phyloP scores from a whole-genome alignment of 2,113 vertebrate genomes.

The Megaptera novaeangliae region DNA sequence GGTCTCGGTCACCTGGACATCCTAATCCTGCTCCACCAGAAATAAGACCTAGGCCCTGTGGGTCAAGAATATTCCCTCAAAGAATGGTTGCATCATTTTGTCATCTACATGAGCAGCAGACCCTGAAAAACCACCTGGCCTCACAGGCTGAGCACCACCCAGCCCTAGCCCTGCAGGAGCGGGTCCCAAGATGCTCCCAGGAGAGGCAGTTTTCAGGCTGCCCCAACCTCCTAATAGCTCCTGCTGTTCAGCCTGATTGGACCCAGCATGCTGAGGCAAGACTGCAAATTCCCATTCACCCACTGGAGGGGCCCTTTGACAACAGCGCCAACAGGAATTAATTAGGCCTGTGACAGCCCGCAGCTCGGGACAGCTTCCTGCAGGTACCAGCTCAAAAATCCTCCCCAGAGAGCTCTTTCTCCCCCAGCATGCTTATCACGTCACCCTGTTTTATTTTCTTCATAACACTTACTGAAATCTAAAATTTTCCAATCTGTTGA shows the following conservation, averaged over 20 bases:
- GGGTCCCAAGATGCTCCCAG: background rate
- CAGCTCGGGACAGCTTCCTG: background rate
- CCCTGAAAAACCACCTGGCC: rapidly evolving
- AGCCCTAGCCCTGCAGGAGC: background rate
- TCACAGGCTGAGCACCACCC: background rate
- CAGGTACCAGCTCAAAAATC: background rate
- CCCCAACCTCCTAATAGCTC: no score
- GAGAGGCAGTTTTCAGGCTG: background rate
- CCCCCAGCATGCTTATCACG: rapidly evolving
- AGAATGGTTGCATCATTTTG: no score
- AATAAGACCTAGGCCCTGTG: background rate
- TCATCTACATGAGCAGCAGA: background rate
- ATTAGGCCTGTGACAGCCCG: no score
- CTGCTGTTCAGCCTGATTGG: rapidly evolving
- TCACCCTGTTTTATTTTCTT: background rate
- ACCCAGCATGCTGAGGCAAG: background rate
- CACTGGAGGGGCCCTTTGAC: background rate
- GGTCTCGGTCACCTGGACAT: background rate
- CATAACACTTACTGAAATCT: background rate
- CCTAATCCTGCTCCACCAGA: background rate
- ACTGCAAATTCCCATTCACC: background rate
- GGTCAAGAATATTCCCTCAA: background rate
- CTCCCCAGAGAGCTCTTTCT: background rate
- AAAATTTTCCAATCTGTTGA: background rate
- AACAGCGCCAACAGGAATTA: no score